Conservation (phyloP, 2,797 vertebrate species). For the Pantherophis alleghaniensis region DNA sequence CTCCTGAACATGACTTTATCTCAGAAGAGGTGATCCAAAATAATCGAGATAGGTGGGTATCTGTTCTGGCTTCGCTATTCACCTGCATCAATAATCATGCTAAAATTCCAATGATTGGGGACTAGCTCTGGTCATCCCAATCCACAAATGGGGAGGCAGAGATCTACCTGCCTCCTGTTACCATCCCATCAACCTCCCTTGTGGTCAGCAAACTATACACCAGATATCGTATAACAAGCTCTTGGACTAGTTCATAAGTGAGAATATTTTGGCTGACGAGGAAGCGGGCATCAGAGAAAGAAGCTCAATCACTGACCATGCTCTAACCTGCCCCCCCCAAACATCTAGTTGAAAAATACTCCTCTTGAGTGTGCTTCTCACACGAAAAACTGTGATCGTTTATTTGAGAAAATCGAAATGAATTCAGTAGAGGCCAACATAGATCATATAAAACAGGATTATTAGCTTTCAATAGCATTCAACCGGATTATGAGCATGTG, state of each 20-base stretch:
- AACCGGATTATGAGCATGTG: not conserved
- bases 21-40: not conserved
- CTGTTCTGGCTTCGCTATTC: not conserved
- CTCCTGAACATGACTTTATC: not conserved
- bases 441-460: not conserved
- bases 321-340: not conserved
- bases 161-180: not conserved
- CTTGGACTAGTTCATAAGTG: not conserved
- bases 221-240: not conserved
- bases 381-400: not conserved
- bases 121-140: not conserved
- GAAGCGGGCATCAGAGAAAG: not conserved
- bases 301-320: not conserved
- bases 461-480: not conserved
- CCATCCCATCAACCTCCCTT: not conserved
- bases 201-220: not conserved
- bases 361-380: not conserved
- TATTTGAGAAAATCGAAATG: not conserved
- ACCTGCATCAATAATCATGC: not conserved
- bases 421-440: not conserved
- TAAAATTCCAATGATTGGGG: not conserved
- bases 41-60: not conserved
- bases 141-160: not conserved
- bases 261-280: not conserved
- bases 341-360: not conserved